Evolutionary conservation across 2,113 vertebrate species (phyloP), one percentile per base, ranked within the genome.

Genomic region (Telmatochromis sp.): DNA sequence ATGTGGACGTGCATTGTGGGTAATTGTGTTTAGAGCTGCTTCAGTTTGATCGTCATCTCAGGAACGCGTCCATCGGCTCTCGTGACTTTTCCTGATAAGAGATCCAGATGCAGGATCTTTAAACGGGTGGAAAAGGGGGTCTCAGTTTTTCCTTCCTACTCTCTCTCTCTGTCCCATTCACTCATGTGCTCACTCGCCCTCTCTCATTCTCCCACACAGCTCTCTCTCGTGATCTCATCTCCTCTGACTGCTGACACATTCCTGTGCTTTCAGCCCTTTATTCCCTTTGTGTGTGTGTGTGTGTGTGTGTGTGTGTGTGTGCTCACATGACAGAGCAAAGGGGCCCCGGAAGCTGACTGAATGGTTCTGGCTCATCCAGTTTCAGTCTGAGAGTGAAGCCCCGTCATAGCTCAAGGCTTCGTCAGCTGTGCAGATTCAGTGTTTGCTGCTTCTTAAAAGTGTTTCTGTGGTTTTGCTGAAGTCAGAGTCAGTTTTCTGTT

Each of bases 211-310:
- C 47, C 82, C 51, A 8, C 15, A 1, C 86, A 9, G 81, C 58
- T 28, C 54, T 57, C 54, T 57, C 54, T 57, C 15, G 80, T 94
- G 93, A 92, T 87, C 91, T 93, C 91, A 92, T 91, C 90, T 75
- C 26, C 31, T 81, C 79, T 14, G 86, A 75, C 87, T 82, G 90
- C 91, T 40, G 91, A 92, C 92, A 90, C 94, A 94, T 94, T 94
- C 93, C 94, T 93, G 85, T 31, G 75, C 89, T 87, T 65, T 88
- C 87, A 90, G 75, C 55, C 91, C 71, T 89, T 91, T 86, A 89
- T 91, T 83, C 79, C 47, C 81, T 40, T 47, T 54, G 63, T 40
- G 19, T 82, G 79, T 60, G 51, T 81, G 47, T 33, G 53, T 57
- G 40, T 83, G 84, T 73, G 42, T 23, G 55, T 45, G 51, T 73